A percentile compares a stretch with the other conserved stretches of the same genome.
phyloP scores from a whole-genome alignment of 2,113 vertebrate genomes.

The Equus quagga region DNA sequence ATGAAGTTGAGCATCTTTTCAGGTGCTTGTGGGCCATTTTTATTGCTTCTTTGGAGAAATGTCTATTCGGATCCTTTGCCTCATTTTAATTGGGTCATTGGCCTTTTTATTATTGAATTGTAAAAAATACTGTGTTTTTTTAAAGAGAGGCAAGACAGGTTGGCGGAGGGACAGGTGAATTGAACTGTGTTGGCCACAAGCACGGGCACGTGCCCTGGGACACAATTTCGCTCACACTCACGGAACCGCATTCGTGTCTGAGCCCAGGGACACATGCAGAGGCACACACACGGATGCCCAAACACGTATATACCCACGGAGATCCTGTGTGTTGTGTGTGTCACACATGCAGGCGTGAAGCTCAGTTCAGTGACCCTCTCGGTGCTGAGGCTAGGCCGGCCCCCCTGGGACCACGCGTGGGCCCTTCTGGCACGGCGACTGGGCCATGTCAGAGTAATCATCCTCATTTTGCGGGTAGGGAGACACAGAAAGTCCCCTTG shows the following conservation, averaged over 20 bases:
- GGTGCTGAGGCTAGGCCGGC: background rate
- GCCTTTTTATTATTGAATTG: background rate
- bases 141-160: background rate
- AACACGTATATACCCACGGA: accelerated
- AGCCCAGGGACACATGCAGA: accelerated
- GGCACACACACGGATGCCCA: background rate
- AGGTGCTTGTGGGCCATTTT: accelerated
- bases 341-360: accelerated
- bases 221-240: accelerated
- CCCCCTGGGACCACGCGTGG: background rate
- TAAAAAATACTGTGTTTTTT: background rate
- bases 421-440: background rate
- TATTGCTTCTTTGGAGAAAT: background rate
- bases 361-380: too few species aligned
- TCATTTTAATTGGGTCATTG: background rate
- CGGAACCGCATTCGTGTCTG: accelerated
- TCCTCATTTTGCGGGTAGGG: background rate
- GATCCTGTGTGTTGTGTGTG: accelerated
- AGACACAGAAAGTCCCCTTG: background rate
- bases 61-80: background rate
- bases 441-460: accelerated
- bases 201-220: accelerated
- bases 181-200: accelerated
- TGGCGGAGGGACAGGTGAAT: background rate
- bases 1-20: accelerated